phyloP scores from a whole-genome alignment of 2,797 vertebrate species.

The Falco cherrug region DNA sequence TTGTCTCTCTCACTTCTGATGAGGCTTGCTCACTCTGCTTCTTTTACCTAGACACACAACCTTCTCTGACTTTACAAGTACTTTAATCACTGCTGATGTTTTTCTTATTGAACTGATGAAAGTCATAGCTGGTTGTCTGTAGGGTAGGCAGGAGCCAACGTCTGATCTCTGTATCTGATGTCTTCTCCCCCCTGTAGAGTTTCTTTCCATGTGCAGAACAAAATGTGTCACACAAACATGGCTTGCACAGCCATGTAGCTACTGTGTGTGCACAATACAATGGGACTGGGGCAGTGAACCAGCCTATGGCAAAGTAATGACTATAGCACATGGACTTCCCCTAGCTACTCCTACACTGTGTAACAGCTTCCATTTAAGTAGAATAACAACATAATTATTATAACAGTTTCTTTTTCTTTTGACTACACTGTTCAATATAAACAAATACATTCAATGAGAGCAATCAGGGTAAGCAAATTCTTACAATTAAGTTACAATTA shows the following conservation, averaged over 20 bases:
- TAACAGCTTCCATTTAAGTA: accelerated
- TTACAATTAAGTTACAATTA: neutral
- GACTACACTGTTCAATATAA: neutral
- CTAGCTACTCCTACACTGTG: neutral
- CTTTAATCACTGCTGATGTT: neutral
- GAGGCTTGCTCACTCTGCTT: neutral
- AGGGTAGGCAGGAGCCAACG: accelerated
- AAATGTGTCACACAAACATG: too few species aligned
- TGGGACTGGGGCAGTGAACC: neutral
- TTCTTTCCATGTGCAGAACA: neutral
- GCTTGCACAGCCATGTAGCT: accelerated
- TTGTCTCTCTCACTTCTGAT: neutral
- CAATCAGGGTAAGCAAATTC: neutral
- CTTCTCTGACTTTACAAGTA: accelerated
- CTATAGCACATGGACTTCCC: accelerated
- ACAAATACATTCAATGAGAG: neutral
- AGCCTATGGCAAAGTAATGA: neutral
- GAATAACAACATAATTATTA: accelerated
- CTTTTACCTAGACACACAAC: neutral
- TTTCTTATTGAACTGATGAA: accelerated
- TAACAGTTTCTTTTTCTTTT: neutral
- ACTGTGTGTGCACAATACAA: accelerated
- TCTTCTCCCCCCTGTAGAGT: neutral
- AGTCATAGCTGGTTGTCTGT: neutral
- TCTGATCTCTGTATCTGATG: accelerated